Conservation (phyloP, 2,888 invertebrate genomes). For the Acleris emargana region DNA sequence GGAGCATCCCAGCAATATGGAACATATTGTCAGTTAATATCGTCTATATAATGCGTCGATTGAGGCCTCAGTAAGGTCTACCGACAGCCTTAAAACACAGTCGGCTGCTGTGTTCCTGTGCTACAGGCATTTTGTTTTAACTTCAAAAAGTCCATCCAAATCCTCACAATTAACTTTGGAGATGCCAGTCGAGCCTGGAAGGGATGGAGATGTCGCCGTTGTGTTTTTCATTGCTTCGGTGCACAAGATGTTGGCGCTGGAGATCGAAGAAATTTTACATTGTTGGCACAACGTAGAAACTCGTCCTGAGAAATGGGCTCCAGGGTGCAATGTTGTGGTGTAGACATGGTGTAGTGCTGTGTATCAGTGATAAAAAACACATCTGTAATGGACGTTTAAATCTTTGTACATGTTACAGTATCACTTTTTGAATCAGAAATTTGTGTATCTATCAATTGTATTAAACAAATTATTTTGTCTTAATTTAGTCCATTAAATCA, state of each 20-base stretch:
- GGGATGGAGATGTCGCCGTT: constrained; percentile 9
- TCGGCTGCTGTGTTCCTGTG: constrained; percentile 9
- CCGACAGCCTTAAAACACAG: constrained; percentile 11
- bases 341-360: constrained; percentile 48
- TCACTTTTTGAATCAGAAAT: constrained; percentile 17
- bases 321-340: constrained; percentile 38
- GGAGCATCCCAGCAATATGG: constrained; percentile 24
- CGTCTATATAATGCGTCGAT: constrained; percentile 27
- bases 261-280: constrained; percentile 37
- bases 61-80: constrained; percentile 8
- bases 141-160: constrained; percentile 15
- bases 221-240: constrained; percentile 19
- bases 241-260: constrained; percentile 37
- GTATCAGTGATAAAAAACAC: constrained; percentile 47
- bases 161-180: constrained; percentile 23
- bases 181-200: constrained; percentile 16
- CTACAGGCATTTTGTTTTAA: constrained; percentile 21
- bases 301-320: constrained; percentile 22
- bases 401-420: constrained; percentile 14
- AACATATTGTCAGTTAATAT: constrained; percentile 19
- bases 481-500: constrained; percentile 23
- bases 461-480: constrained; percentile 16
- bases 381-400: constrained; percentile 20
- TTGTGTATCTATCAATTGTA: constrained; percentile 29
- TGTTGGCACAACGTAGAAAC: constrained; percentile 18